Evolutionary conservation across 1,140 invertebrate species (phyloP), one percentile per base, ranked within the genome.

Genomic region (Mactra quadrangularis): DNA sequence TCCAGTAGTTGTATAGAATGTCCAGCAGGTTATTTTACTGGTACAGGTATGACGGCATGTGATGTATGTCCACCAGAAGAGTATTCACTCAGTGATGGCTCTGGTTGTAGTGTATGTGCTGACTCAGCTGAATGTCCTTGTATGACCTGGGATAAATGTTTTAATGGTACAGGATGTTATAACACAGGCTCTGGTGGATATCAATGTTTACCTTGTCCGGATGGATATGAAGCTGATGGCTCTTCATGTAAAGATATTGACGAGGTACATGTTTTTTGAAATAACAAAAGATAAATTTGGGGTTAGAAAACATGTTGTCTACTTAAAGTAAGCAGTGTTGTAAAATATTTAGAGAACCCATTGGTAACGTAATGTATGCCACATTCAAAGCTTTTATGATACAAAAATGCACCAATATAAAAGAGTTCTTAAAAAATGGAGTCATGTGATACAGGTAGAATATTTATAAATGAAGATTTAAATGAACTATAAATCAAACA

Each of bases 151-250:
- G 68, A 82, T 55, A 82, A 82, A 55, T 82, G 79, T 25, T 74
- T 64, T 25, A 74, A 64, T 52, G 79, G 79, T 9, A 82, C 55
- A 25, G 64, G 62, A 0, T 90, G 89, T 74, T 87, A 83, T 50
- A 90, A 90, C 60, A 87, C 72, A 47, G 86, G 82, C 13, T 29
- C 41, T 81, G 85, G 85, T 31, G 53, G 38, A 6, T 76, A 84
- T 85, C 95, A 82, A 0, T 98, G 97, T 92, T 97, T 96, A 3
- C 91, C 95, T 0, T 98, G 97, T 94, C 97, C 97, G 0, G 74
- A 92, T 19, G 97, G 97, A n/a, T 97, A 96, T 91, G 93, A 94
- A n/a, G 97, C 97, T 25, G 96, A 98, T 91, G 98, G 98, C 0
- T 68, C 83, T 15, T 86, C 85, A 13, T 91, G 90, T 83, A 75